phyloP scores from a whole-genome alignment of 2,113 vertebrate genomes.

The Podarcis raffonei region DNA sequence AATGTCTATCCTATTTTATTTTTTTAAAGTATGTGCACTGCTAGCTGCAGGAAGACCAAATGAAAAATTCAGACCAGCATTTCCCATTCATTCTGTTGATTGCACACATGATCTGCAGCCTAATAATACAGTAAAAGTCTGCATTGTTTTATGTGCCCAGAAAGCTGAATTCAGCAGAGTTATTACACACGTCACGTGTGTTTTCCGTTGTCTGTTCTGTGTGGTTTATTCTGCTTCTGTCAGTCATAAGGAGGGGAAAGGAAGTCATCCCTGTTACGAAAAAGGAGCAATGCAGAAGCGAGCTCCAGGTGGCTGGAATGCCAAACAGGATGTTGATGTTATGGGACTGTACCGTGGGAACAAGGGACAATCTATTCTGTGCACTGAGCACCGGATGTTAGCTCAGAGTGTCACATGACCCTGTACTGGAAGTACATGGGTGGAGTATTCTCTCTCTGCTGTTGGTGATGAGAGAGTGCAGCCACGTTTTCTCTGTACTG shows the following conservation, averaged over 20 bases:
- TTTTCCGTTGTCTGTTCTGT: background rate
- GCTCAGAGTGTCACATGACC: too few relatives aligned
- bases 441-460: too few relatives aligned
- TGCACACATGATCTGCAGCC: background rate
- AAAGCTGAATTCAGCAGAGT: background rate
- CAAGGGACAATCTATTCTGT: too few relatives aligned
- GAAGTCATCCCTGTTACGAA: too few relatives aligned
- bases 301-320: too few relatives aligned
- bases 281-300: too few relatives aligned
- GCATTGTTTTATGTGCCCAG: background rate
- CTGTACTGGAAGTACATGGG: too few relatives aligned
- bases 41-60: fast-evolving
- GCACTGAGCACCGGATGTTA: too few relatives aligned
- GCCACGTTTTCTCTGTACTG: too few relatives aligned
- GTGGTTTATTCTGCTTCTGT: background rate
- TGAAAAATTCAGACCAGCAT: background rate
- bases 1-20: background rate
- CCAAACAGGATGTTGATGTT: too few relatives aligned
- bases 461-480: too few relatives aligned
- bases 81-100: background rate
- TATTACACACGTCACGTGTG: background rate
- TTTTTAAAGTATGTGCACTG: background rate
- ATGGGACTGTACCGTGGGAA: too few relatives aligned
- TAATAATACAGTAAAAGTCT: background rate
- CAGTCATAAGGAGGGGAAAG: background rate